Conservation (phyloP, 2,113 vertebrate species). For the Nettapus auritus region DNA sequence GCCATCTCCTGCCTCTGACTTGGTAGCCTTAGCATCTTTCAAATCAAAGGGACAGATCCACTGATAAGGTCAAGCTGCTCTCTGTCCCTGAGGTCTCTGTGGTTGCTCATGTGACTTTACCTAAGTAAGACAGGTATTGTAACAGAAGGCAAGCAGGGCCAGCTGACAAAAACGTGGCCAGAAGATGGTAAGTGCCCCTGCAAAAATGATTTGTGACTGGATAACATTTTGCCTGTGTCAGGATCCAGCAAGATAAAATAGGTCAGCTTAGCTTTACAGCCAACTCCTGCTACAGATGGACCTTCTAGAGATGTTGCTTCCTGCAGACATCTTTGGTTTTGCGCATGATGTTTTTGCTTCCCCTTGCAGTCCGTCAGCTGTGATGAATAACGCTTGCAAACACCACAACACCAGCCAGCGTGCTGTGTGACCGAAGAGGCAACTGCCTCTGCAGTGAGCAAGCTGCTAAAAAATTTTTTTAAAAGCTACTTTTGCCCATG, state of each 20-base stretch:
- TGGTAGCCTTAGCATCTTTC: background rate
- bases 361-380: rapidly evolving
- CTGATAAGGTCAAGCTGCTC: conserved; percentile 15
- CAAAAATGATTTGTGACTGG: background rate
- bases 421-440: rapidly evolving
- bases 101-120: conserved; percentile 14
- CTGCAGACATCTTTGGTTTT: background rate
- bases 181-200: background rate
- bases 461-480: background rate
- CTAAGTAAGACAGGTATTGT: background rate
- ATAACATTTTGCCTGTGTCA: background rate
- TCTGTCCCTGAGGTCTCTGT: background rate
- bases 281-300: background rate
- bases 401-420: rapidly evolving
- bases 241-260: background rate
- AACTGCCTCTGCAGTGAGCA: background rate
- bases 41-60: background rate
- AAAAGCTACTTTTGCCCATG: background rate
- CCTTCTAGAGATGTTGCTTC: background rate
- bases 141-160: background rate
- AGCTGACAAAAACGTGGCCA: background rate
- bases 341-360: background rate
- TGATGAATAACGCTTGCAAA: rapidly evolving
- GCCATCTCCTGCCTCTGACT: background rate
- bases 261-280: background rate